Conservation (phyloP, 2,797 vertebrate species). For the Pangasius mekongensis region DNA sequence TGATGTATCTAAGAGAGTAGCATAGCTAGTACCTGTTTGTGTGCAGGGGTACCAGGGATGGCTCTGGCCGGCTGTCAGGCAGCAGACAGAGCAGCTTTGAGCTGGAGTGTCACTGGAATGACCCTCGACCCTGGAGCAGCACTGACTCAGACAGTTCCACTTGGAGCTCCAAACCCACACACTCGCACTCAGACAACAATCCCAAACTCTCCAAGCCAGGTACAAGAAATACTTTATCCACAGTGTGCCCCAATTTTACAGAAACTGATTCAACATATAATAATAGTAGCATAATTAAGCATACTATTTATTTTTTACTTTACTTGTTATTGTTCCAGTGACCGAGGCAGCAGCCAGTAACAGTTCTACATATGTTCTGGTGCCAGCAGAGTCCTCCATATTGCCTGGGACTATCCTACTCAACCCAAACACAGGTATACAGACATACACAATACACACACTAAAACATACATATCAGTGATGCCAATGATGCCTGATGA, state of each 20-base stretch:
- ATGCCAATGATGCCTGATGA: slow-evolving; percentile 10
- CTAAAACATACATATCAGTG: neutral
- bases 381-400: slow-evolving; percentile 89
- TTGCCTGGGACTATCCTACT: slow-evolving; percentile 92
- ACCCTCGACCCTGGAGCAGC: slow-evolving; percentile 95
- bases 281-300: neutral
- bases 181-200: slow-evolving; percentile 78
- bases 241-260: neutral
- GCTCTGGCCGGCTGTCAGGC: slow-evolving; percentile 83
- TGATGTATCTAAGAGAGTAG: neutral
- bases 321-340: neutral
- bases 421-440: slow-evolving; percentile 90
- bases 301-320: neutral
- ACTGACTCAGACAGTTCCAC: slow-evolving; percentile 92
- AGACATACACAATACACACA: neutral
- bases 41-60: slow-evolving; percentile 85
- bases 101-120: slow-evolving; percentile 83
- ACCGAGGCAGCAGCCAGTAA: slow-evolving; percentile 60
- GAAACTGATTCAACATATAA: neutral
- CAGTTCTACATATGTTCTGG: slow-evolving; percentile 84
- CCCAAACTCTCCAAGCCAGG: slow-evolving; percentile 85
- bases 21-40: slow-evolving; percentile 1
- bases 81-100: slow-evolving; percentile 94
- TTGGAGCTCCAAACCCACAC: slow-evolving; percentile 80
- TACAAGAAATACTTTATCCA: slow-evolving; percentile 48